Conservation (phyloP, 1,140 invertebrate genomes). For the Semibalanus balanoides region DNA sequence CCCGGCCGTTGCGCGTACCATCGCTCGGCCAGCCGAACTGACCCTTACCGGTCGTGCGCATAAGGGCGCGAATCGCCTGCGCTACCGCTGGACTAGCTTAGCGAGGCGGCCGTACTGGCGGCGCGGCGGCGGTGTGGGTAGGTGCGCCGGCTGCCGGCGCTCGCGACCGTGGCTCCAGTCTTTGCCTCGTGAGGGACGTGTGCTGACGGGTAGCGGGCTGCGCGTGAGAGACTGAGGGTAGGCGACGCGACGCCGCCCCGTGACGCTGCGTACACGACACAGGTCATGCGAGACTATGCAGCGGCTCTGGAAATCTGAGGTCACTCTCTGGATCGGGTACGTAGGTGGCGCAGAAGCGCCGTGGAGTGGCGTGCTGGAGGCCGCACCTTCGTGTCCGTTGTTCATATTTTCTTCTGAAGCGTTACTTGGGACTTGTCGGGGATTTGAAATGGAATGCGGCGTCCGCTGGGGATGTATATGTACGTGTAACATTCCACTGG, state of each 20-base stretch:
- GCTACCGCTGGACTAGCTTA: background rate
- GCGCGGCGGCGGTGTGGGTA: no score
- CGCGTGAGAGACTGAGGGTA: background rate
- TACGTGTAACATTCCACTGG: no score
- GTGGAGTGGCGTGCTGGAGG: background rate
- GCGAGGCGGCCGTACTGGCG: background rate
- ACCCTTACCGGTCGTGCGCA: background rate
- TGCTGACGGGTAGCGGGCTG: no score
- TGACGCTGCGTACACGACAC: background rate
- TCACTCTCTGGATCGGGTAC: background rate
- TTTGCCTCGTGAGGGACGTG: no score
- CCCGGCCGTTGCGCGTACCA: background rate
- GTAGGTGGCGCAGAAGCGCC: background rate
- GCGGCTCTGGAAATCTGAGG: background rate
- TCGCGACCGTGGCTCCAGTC: no score
- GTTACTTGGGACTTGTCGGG: no score
- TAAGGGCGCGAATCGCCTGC: background rate
- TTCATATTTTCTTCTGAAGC: no score
- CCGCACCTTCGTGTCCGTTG: no score
- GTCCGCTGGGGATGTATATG: no score
- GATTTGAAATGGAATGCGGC: no score
- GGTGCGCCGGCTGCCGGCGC: no score
- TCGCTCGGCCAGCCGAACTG: background rate
- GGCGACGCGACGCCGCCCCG: no score
- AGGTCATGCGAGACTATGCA: background rate